A percentile compares a stretch with the other conserved stretches of the same genome.
Evolutionary conservation across 2,888 invertebrate species (phyloP).

Genomic region (Patella depressa): DNA sequence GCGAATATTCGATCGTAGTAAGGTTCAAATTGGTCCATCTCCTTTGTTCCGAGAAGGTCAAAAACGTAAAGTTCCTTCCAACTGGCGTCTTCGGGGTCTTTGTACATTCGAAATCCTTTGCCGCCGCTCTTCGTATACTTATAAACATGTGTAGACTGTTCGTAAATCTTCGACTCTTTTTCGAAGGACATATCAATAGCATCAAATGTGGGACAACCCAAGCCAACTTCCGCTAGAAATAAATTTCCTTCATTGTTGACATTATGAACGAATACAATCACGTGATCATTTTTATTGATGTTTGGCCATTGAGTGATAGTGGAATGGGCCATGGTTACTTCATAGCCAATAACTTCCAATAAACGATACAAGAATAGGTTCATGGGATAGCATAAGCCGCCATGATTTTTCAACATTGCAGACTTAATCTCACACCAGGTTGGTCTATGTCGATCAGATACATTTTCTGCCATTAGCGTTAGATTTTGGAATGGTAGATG

Average conservation of each 20-base stretch:
- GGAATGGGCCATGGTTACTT: neutral
- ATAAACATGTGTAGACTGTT: neutral
- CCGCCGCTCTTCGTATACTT: neutral
- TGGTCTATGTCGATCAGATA: neutral
- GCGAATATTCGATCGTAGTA: neutral
- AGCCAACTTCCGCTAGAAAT: neutral
- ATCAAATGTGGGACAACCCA: neutral
- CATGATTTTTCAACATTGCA: slow-evolving; percentile 6
- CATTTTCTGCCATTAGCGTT: neutral
- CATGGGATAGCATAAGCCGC: neutral
- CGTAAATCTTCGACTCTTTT: neutral
- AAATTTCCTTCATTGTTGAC: neutral
- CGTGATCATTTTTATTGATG: neutral
- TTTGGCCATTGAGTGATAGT: neutral
- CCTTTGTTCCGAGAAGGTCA: neutral
- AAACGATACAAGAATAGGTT: neutral
- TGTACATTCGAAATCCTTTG: neutral
- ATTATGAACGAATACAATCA: neutral
- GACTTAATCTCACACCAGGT: neutral
- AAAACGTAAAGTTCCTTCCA: neutral
- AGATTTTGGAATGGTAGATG: slow-evolving; percentile 17
- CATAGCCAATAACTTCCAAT: neutral
- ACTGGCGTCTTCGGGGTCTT: neutral
- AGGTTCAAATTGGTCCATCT: neutral
- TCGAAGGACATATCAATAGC: neutral